Conservation (phyloP, 2,797 vertebrate genomes). For the Tapirus indicus region DNA sequence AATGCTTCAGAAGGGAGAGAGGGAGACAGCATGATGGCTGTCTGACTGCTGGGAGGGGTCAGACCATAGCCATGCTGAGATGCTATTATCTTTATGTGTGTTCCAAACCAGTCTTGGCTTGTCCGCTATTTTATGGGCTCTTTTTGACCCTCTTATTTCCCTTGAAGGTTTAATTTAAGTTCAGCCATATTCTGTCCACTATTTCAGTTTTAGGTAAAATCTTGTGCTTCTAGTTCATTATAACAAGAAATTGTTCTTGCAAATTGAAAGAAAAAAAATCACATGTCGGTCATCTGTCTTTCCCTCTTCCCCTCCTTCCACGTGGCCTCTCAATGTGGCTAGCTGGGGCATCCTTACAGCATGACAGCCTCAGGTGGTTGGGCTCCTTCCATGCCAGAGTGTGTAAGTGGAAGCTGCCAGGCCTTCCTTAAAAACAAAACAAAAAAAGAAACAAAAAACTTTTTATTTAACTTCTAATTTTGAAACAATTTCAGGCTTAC, state of each 20-base stretch:
- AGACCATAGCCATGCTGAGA: neutral
- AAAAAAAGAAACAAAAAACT: neutral
- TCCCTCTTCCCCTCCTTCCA: neutral
- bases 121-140: neutral
- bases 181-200: conserved; percentile 30
- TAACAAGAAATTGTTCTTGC: conserved; percentile 64
- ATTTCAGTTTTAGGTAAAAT: conserved; percentile 57
- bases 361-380: neutral
- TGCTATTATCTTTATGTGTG: neutral
- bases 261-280: neutral
- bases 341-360: too few species aligned
- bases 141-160: neutral
- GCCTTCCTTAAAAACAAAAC: conserved; percentile 34
- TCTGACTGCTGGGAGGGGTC: neutral
- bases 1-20: neutral
- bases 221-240: conserved; percentile 74
- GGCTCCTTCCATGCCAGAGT: neutral
- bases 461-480: conserved; percentile 46
- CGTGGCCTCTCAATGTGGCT: neutral
- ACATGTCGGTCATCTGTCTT: neutral
- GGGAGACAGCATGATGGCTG: neutral
- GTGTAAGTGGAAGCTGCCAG: neutral
- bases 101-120: neutral
- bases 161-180: conserved; percentile 46
- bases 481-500: conserved; percentile 21